These are phyloP conservation scores for Anhinga rufa DNA, from an alignment of 2,113 vertebrate genomes.

Conservation along the genomic window DNA sequence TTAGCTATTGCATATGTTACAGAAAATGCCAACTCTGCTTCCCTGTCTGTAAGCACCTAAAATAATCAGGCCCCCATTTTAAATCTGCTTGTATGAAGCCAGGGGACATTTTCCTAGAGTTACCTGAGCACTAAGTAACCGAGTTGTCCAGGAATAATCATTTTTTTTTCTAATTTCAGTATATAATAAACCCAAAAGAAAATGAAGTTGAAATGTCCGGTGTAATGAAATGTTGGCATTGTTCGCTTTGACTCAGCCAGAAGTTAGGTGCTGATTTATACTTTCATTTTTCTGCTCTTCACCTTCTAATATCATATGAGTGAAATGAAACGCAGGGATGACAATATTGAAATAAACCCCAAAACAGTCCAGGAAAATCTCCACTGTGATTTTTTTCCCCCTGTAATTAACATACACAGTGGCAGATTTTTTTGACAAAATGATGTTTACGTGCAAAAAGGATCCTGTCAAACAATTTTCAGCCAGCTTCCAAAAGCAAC, in stretches of 20 bases:
- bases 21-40: neutral
- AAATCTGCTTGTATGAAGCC: neutral
- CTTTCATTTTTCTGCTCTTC: neutral
- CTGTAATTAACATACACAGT: neutral
- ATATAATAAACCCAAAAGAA: neutral
- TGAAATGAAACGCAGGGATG: neutral
- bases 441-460: neutral
- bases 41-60: neutral
- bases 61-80: neutral
- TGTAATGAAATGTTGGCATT: neutral
- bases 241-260: neutral
- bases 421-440: neutral
- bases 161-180: neutral
- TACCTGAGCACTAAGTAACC: neutral
- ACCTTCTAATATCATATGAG: neutral
- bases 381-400: accelerated
- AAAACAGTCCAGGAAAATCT: neutral
- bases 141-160: neutral
- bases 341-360: neutral
- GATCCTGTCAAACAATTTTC: neutral
- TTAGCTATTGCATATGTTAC: neutral
- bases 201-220: neutral
- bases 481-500: neutral
- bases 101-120: neutral
- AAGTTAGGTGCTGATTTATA: neutral